phyloP scores from a whole-genome alignment of 2,113 vertebrate species.

The Tetraodon nigroviridis region DNA sequence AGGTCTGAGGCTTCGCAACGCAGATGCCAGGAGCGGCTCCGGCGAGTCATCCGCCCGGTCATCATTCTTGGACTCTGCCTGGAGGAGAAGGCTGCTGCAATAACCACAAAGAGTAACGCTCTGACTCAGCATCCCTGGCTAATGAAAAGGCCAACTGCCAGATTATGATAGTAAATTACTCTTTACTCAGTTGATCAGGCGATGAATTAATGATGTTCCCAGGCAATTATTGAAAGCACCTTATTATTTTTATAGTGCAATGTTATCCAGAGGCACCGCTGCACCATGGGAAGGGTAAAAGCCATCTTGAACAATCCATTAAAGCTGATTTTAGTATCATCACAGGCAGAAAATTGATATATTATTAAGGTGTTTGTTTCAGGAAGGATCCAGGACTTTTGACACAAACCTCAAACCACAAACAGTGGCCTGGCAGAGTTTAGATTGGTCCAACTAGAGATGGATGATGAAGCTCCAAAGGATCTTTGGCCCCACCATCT shows the following conservation, averaged over 20 bases:
- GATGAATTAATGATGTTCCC: constrained; percentile 51
- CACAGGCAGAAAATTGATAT: too few species aligned
- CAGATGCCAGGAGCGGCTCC: constrained; percentile 38
- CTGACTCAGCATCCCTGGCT: constrained; percentile 45
- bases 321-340: not conserved
- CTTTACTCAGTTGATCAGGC: constrained; percentile 43
- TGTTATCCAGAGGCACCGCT: constrained; percentile 28
- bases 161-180: constrained; percentile 47
- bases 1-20: constrained; percentile 30
- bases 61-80: constrained; percentile 30
- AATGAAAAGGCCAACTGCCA: constrained; percentile 60
- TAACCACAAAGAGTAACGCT: constrained; percentile 32
- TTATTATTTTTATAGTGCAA: constrained; percentile 47
- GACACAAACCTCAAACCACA: too few species aligned
- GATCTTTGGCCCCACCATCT: too few species aligned
- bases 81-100: constrained; percentile 31
- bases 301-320: not conserved
- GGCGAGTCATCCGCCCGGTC: constrained; percentile 46
- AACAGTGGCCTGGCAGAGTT: not conserved
- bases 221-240: constrained; percentile 29
- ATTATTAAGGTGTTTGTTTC: too few species aligned
- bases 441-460: too few species aligned
- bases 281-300: constrained; percentile 17
- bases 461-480: too few species aligned
- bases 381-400: too few species aligned